phyloP scores from a whole-genome alignment of 2,113 vertebrate genomes.

The Oxyura jamaicensis region DNA sequence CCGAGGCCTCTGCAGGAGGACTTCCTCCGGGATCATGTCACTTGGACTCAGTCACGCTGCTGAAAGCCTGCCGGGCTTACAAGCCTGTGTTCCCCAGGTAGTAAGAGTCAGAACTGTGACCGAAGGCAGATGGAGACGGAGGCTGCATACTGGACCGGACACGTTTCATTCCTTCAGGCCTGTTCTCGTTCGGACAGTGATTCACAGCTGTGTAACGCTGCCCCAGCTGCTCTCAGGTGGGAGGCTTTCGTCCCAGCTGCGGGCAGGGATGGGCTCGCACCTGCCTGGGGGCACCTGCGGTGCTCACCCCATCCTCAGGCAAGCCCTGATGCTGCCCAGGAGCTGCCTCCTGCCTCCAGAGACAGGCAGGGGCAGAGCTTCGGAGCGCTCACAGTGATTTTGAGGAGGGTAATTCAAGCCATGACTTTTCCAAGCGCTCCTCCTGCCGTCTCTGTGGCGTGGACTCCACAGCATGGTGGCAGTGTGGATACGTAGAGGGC shows the following conservation, averaged over 20 bases:
- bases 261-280: fast-evolving
- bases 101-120: neutral
- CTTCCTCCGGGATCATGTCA: too few relatives aligned
- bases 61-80: neutral
- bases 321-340: neutral
- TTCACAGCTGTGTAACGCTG: neutral
- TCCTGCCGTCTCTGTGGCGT: neutral
- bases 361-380: neutral
- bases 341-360: neutral
- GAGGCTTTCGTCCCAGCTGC: fast-evolving
- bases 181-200: neutral
- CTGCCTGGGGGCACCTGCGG: fast-evolving
- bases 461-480: neutral
- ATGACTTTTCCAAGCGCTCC: neutral
- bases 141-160: neutral
- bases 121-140: fast-evolving
- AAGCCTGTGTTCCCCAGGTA: neutral
- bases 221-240: neutral
- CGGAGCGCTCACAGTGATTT: neutral
- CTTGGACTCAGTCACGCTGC: fast-evolving
- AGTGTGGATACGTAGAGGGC: fast-evolving
- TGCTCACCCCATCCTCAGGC: neutral
- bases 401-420: neutral
- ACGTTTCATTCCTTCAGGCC: neutral
- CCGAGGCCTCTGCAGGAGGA: neutral